Percentiles rank a stretch among this genome's conserved stretches.
Conservation (phyloP, 2,797 vertebrate genomes). For the Gymnothorax reevesii region DNA sequence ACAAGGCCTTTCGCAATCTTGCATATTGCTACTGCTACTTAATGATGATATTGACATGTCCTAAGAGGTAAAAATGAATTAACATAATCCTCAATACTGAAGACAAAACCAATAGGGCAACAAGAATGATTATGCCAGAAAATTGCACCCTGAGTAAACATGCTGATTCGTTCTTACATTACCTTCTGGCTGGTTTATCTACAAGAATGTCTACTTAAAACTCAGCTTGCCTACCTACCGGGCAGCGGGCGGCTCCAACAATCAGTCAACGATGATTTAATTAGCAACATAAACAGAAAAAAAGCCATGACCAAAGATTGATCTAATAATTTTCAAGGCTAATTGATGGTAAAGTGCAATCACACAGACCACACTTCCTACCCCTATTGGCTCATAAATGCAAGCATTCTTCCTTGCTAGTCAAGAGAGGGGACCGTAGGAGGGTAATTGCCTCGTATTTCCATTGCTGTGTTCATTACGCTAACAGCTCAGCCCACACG, state of each 20-base stretch:
- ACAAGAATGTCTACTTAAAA: conserved; percentile 16
- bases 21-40: background rate
- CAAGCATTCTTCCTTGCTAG: conserved; percentile 62
- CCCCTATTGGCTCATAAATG: conserved; percentile 67
- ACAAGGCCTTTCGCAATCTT: background rate
- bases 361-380: conserved; percentile 67
- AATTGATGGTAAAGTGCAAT: conserved; percentile 67
- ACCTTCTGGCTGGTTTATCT: conserved; percentile 31
- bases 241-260: conserved; percentile 53
- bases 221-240: background rate
- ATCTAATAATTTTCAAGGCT: conserved; percentile 60
- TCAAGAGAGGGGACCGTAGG: conserved; percentile 68
- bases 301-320: conserved; percentile 33
- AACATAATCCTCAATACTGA: background rate
- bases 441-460: conserved; percentile 78
- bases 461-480: conserved; percentile 73
- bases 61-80: background rate
- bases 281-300: conserved; percentile 65
- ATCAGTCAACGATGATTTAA: conserved; percentile 59
- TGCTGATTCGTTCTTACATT: conserved; percentile 32
- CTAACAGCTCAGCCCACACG: conserved; percentile 69
- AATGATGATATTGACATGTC: background rate
- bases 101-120: background rate
- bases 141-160: background rate
- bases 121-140: background rate